Base-by-base conservation (phyloP, 2,888 invertebrate species). In the Gari tellinella region DNA sequence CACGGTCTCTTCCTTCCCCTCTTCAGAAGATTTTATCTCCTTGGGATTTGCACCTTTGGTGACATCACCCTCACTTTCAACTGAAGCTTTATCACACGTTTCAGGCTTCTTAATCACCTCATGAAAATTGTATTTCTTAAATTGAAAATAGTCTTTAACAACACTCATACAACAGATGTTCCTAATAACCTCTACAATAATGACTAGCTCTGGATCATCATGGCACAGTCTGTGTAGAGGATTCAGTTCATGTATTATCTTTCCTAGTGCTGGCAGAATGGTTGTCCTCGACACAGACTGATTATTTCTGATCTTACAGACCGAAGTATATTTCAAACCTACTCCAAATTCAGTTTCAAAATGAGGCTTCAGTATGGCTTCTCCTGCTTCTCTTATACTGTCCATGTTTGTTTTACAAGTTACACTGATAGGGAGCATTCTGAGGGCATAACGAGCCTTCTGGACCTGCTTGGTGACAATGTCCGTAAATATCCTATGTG, bases 141-240 rank as follows among this genome's bases (percentile, higher is more conserved):
- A 95, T 78, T 94, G 94, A 86, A 94, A 94, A 92, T 96, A 98
- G 91, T 97, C 94, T 31, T 95, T 95, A 31, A 97, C 94, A 65
- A 98, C 94, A 72, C 96, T 95, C 12, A 98, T 88, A 79, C 97
- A 95, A 85, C 96, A 97, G 85, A 95, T 94, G 25, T 95, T 95
- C 87, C 95, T 95, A 53, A 98, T 94, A 48, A 97, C 93, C 93
- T 98, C 97, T 37, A 97, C 94, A 76, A 97, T 93, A 56, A 98
- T 94, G 5, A 96, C 95, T 41, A 95, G 92, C 70, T 96, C 94
- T 12, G 97, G 95, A 51, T 91, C 86, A 87, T 95, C 95, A 77
- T 97, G 93, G 92, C 97, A 95, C 37, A 85, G 77, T 31, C 94
- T 95, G 90, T 97, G 96, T 38, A 94, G 94, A 0, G 94, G 91